A percentile compares a stretch with the other conserved stretches of the same genome.
phyloP scores from a whole-genome alignment of 1,140 invertebrate genomes.

The fruit fly (Drosophila melanogaster) region Release_6_plus_ISO1_MT NT_037436.4:16436501-16437000 shows the following conservation, averaged over 20 bases:
- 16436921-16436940: conserved; percentile 13
- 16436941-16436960: conserved; percentile 35
- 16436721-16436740: conserved; percentile 1
- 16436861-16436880: conserved; percentile 7
- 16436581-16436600: conserved; percentile 73
- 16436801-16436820: conserved; percentile 78
- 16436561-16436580: conserved; percentile 72
- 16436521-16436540: conserved; percentile 16
- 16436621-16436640: conserved; percentile 51
- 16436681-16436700: too few species aligned
- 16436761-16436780: conserved; percentile 26
- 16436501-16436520: conserved; percentile 67
- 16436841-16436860: neutral
- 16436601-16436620: conserved; percentile 70
- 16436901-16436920: conserved; percentile 2
- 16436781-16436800: conserved; percentile 44
- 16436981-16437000: conserved; percentile 29
- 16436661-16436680: neutral
- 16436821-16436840: conserved; percentile 47
- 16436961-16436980: conserved; percentile 47
- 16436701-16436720: too few species aligned
- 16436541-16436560: conserved; percentile 22
- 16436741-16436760: conserved; percentile 30
- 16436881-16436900: conserved; percentile 13
- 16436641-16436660: neutral